Conservation (phyloP, 1,140 invertebrate genomes). For the Bursaphelenchus mucronatus region DNA sequence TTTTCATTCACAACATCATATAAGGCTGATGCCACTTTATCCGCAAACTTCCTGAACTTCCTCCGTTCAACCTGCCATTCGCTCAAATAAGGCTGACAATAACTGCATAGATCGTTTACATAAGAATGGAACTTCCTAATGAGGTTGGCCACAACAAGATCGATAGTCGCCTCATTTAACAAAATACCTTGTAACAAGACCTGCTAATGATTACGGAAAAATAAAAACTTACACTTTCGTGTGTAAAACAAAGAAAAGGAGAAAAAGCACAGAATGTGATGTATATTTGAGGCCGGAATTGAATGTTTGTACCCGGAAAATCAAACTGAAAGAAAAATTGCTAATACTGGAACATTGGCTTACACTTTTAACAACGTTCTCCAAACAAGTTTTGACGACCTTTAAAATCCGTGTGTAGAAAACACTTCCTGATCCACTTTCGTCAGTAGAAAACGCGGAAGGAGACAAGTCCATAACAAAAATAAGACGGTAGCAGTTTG, state of each 20-base stretch:
- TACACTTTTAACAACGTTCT: slow-evolving; percentile 69
- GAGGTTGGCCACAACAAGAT: slow-evolving; percentile 67
- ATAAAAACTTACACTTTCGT: slow-evolving; percentile 69
- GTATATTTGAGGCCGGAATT: slow-evolving; percentile 72
- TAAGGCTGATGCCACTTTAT: slow-evolving; percentile 26
- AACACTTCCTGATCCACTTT: slow-evolving; percentile 64
- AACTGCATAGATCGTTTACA: slow-evolving; percentile 39
- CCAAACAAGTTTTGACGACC: slow-evolving; percentile 68
- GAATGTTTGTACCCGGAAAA: slow-evolving; percentile 69
- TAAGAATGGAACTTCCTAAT: slow-evolving; percentile 57
- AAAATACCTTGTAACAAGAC: slow-evolving; percentile 73
- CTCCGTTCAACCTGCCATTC: slow-evolving; percentile 17
- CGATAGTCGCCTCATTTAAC: slow-evolving; percentile 68
- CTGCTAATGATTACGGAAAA: slow-evolving; percentile 54
- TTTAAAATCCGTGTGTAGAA: slow-evolving; percentile 71
- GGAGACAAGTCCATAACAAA: slow-evolving; percentile 78
- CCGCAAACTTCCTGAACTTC: slow-evolving; percentile 18
- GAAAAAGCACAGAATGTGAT: slow-evolving; percentile 76
- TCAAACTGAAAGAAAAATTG: slow-evolving; percentile 66
- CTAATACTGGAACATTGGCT: slow-evolving; percentile 40
- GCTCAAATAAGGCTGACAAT: slow-evolving; percentile 24
- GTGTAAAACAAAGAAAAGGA: slow-evolving; percentile 69
- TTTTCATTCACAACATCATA: slow-evolving; percentile 29
- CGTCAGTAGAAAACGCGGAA: slow-evolving; percentile 70
- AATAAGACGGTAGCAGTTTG: slow-evolving; percentile 63